Base-by-base conservation (phyloP, 1,140 invertebrate species). In the Drosophila pectinifera region DNA sequence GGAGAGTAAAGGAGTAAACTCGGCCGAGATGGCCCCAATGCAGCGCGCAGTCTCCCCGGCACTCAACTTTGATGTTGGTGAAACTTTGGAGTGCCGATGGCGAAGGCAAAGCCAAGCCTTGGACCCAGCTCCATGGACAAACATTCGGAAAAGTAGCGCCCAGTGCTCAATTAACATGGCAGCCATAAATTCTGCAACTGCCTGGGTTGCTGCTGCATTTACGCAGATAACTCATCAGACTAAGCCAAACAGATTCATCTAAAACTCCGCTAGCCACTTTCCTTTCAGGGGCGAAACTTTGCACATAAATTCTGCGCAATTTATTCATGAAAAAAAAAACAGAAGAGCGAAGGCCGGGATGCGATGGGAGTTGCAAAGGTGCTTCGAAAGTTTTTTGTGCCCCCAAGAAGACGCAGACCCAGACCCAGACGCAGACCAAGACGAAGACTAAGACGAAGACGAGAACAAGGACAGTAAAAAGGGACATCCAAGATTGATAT, bases 181-280 rank as follows among this genome's bases (percentile, higher is more conserved):
- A 73, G 72, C 76, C 67, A 89, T 88, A 89, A 88, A 88, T 88
- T 83, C 51, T 76, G 49, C 58, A 79, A 73, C 63, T 62, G 55
- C 74, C 73, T 76, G 55, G 64, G 26, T 39, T 39, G 39, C 64
- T 70, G 64, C 76, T 80, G 84, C 84, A 88, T 73, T 88, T 83
- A 78, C 61, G 72, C 72, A 88, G 83, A 88, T 88, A 88, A 89
- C 84, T 88, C 83, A 88, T 88, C 83, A 89, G 83, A 88, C 83
- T 88, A 88, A 88, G 83, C 84, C 83, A 88, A 86, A 80, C 83
- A 88, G 83, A 88, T 88, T 88, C 84, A 88, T 88, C 83, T 88
- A 88, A 88, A 78, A 86, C 83, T 88, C 84, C 64, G 84, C 84
- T 83, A 83, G 83, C 83, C 83, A 88, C 83, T 88, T 88, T 88